A percentile compares a stretch with the other conserved stretches of the same genome.
Evolutionary conservation across 2,797 vertebrate species (phyloP).

Genomic region (Thaleichthys pacificus): DNA sequence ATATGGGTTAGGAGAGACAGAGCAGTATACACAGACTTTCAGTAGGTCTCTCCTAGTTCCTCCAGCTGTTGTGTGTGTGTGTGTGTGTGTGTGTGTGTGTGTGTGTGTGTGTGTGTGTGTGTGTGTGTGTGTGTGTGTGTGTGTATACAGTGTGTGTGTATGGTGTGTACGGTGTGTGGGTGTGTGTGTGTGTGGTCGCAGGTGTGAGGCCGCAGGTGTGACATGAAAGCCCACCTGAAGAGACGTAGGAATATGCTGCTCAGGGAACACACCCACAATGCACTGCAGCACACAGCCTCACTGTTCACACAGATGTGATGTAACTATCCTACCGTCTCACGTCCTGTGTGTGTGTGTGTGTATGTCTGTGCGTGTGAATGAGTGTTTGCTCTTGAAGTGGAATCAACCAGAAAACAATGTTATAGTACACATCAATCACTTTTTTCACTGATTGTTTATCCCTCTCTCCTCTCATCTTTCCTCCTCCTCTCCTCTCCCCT

Average conservation of each 20-base stretch:
- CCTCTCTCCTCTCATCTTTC: not conserved
- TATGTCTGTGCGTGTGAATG: not conserved
- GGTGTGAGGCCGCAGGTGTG: constrained; percentile 13
- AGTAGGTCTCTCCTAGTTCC: not conserved
- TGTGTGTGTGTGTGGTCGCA: not conserved
- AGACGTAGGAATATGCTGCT: not conserved
- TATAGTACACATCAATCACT: constrained; percentile 14
- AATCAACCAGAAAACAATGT: constrained; percentile 18
- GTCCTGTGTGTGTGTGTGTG: not conserved
- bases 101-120: constrained; percentile 2
- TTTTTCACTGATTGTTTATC: not conserved
- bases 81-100: constrained; percentile 1
- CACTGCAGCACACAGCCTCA: not conserved
- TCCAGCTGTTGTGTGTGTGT: not conserved
- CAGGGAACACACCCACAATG: not conserved
- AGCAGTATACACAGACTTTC: not conserved
- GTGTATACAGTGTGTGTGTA: not conserved
- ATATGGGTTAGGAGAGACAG: not conserved
- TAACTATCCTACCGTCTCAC: not conserved
- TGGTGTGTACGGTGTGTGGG: not conserved
- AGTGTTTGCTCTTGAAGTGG: constrained; percentile 3
- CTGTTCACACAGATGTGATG: not conserved
- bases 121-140: not conserved
- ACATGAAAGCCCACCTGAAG: constrained; percentile 4
- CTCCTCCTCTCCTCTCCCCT: not conserved